A percentile compares a stretch with the other conserved stretches of the same genome.
These are phyloP conservation scores for Drosophila eugracilis DNA, from an alignment of 1,140 invertebrate species.

Conservation along the genomic window DNA sequence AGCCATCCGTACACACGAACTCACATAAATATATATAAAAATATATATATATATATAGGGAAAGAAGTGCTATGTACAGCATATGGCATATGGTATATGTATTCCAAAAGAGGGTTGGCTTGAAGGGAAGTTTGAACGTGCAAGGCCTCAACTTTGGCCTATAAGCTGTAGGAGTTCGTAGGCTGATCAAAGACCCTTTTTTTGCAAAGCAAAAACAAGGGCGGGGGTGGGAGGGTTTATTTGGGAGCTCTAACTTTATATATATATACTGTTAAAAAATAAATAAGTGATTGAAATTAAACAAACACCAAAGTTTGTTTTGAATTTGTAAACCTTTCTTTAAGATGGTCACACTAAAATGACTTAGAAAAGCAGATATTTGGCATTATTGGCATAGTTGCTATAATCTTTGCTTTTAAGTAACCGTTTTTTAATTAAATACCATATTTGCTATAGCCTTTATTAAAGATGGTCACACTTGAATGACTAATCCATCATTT, in stretches of 20 bases:
- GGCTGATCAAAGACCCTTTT: conserved; percentile 14
- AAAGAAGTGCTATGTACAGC: conserved; percentile 47
- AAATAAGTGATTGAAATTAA: background rate
- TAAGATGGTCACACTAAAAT: background rate
- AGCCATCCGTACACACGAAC: conserved; percentile 26
- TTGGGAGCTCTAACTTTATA: too few species aligned
- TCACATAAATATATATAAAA: conserved; percentile 26
- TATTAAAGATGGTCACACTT: background rate
- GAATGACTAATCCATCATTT: too few species aligned
- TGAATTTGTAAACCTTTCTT: too few species aligned
- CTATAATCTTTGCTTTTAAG: too few species aligned
- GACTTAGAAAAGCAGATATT: conserved; percentile 1
- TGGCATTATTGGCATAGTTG: too few species aligned
- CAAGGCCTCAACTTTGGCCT: conserved; percentile 75
- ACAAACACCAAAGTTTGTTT: background rate
- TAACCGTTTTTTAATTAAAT: too few species aligned
- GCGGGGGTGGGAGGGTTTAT: background rate
- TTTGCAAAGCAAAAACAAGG: conserved; percentile 11
- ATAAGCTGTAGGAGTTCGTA: conserved; percentile 65
- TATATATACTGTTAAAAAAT: background rate
- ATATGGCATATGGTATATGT: conserved; percentile 7
- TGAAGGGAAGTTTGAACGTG: conserved; percentile 4
- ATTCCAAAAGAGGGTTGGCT: background rate
- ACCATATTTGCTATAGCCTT: too few species aligned
- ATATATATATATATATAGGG: conserved; percentile 5